A percentile compares a stretch with the other conserved stretches of the same genome.
Evolutionary conservation across 1,140 invertebrate species (phyloP).

Genomic region (Chelonus insularis): DNA sequence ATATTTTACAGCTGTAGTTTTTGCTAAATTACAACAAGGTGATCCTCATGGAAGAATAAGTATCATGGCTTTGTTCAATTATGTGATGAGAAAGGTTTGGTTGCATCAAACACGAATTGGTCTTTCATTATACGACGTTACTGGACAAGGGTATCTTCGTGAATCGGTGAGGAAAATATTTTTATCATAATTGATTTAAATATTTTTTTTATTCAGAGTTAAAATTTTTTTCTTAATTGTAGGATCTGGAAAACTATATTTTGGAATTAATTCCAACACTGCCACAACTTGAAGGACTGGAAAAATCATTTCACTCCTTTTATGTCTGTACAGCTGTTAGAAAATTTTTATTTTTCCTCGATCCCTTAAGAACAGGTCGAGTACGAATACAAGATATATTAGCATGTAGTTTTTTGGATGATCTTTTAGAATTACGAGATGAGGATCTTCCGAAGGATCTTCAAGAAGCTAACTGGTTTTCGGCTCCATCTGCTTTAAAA

Average conservation of each 20-base stretch:
- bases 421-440: constrained; percentile 83
- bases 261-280: constrained; percentile 89
- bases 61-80: constrained; percentile 88
- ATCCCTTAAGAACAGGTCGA: constrained; percentile 82
- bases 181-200: too few relatives aligned
- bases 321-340: constrained; percentile 94
- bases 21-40: constrained; percentile 81
- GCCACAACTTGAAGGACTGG: constrained; percentile 84
- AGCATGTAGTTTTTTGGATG: constrained; percentile 88
- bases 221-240: constrained; percentile 40
- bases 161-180: constrained; percentile 70
- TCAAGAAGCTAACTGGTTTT: constrained; percentile 94
- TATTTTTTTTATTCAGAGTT: constrained; percentile 12
- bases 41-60: constrained; percentile 82
- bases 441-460: constrained; percentile 81
- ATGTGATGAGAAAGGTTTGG: constrained; percentile 94
- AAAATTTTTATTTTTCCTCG: constrained; percentile 95
- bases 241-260: constrained; percentile 96
- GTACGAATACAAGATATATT: constrained; percentile 91
- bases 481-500: constrained; percentile 82
- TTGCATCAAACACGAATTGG: constrained; percentile 91
- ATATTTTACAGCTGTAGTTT: constrained; percentile 84
- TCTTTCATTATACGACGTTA: constrained; percentile 89
- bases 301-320: constrained; percentile 93
- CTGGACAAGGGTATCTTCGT: constrained; percentile 88